Evolutionary conservation across 2,113 vertebrate species (phyloP), one percentile per base, ranked within the genome.

Genomic region (Syngnathoides biaculeatus): DNA sequence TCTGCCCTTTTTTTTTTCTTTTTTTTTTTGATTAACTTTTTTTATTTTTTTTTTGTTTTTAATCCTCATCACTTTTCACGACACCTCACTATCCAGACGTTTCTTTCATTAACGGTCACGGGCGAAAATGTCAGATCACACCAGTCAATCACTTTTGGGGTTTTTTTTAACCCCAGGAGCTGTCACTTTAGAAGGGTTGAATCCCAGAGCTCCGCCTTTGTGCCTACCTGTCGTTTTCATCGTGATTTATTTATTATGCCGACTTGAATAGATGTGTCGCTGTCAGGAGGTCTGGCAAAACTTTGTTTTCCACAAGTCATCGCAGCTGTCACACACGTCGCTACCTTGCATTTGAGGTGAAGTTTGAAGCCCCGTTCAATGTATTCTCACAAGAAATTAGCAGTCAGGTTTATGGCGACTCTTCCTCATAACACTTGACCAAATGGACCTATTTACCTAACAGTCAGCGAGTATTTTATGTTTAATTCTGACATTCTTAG

Each of bases 161-260:
- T 83, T 76, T 77, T 79, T 80, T 80, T 64, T 80, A n/a, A n/a
- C n/a, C 57, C 79, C 75, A 61, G 67, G 53, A 68, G 71, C 80
- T 84, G 83, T 84, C 85, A 80, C 78, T 75, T 79, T n/a, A 78
- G 73, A 62, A 62, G 72, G 55, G 8, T 9, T 3, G n/a, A 42
- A 62, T 74, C 69, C 61, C 73, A 8, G 38, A 72, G 69, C 72
- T 73, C 70, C 63, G 75, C 35, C 62, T 79, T 72, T 78, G 79
- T 74, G 72, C 56, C 69, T 55, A 76, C 78, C 71, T 86, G 87
- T 77, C 70, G 27, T 50, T 70, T 75, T 19, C 9, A 30, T 57
- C 17, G n/a, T 1, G 13, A 17, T 30, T 19, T 30, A 19, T 57
- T 35, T 56, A 6, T 56, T 24, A 79, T 69, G 69, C 81, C 77